These are phyloP conservation scores for Apostichopus leukothele DNA, from an alignment of 53 echinoderm and acorn worm species.

Conservation along the genomic window DNA sequence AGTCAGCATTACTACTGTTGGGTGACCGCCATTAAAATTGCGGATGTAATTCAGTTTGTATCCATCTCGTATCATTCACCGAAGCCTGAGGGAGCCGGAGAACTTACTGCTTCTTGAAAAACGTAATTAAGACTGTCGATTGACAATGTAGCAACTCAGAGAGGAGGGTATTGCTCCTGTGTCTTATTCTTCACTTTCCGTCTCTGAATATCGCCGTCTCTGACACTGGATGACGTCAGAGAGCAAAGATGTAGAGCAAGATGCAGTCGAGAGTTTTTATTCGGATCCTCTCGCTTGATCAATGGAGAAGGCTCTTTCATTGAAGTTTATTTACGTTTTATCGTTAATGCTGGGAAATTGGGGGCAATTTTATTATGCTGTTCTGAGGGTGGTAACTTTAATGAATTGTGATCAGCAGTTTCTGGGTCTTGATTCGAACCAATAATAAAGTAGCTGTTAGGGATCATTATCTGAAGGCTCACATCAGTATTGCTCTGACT, in stretches of 20 bases:
- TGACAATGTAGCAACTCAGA: constrained; percentile 7
- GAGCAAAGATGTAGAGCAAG: background rate
- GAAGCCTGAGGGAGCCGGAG: background rate
- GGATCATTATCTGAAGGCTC: too few species aligned
- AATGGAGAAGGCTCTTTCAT: background rate
- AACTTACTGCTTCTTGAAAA: constrained; percentile 12
- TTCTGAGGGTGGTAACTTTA: background rate
- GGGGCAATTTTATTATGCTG: background rate
- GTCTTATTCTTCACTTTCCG: background rate
- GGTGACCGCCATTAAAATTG: too few species aligned
- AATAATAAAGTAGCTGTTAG: background rate
- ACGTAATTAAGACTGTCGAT: constrained; percentile 12
- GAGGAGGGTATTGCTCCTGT: constrained; percentile 3
- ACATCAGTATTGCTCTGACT: too few species aligned
- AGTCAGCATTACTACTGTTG: too few species aligned
- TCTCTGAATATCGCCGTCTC: background rate
- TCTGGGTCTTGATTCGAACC: background rate
- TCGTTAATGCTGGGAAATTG: background rate
- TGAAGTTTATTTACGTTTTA: background rate
- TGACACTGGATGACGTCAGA: background rate
- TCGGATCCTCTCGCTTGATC: background rate
- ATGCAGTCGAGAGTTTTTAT: background rate
- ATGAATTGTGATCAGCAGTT: background rate
- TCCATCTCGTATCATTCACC: constrained; percentile 7
- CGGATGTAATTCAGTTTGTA: background rate